phyloP scores from a whole-genome alignment of 2,113 vertebrate species.

The Chaetops frenatus region DNA sequence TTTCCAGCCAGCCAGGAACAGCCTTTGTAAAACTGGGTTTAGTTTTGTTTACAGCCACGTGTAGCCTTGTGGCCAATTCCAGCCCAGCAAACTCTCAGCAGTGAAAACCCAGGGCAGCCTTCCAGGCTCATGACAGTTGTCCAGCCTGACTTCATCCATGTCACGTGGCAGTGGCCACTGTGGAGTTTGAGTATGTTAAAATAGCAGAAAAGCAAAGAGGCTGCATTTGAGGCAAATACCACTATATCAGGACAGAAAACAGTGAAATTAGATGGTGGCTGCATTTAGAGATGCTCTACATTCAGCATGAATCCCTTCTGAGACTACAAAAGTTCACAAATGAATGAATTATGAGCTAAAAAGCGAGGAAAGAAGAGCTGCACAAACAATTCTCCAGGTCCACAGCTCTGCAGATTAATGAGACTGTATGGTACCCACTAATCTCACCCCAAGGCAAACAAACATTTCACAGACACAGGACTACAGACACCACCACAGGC shows the following conservation, averaged over 20 bases:
- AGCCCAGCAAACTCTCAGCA: background rate
- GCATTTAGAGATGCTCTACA: background rate
- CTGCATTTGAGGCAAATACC: background rate
- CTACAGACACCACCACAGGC: background rate
- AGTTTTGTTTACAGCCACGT: background rate
- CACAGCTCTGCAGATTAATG: background rate
- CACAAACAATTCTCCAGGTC: background rate
- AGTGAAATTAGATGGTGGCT: background rate
- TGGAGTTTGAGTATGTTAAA: background rate
- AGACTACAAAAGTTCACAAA: background rate
- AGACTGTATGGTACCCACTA: background rate
- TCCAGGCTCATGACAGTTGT: background rate
- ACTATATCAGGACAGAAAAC: background rate
- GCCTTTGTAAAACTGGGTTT: background rate
- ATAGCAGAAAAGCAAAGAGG: background rate
- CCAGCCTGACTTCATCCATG: background rate
- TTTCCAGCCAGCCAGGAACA: background rate
- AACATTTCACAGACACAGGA: background rate
- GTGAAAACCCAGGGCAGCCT: background rate
- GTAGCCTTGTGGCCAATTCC: background rate
- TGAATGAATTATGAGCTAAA: background rate
- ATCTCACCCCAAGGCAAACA: background rate
- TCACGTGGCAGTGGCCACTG: background rate
- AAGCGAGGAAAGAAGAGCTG: background rate
- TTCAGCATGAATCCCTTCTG: background rate